A percentile compares a stretch with the other conserved stretches of the same genome.
Conservation (phyloP, 1,140 invertebrate genomes). For the Belonocnema kinseyi region DNA sequence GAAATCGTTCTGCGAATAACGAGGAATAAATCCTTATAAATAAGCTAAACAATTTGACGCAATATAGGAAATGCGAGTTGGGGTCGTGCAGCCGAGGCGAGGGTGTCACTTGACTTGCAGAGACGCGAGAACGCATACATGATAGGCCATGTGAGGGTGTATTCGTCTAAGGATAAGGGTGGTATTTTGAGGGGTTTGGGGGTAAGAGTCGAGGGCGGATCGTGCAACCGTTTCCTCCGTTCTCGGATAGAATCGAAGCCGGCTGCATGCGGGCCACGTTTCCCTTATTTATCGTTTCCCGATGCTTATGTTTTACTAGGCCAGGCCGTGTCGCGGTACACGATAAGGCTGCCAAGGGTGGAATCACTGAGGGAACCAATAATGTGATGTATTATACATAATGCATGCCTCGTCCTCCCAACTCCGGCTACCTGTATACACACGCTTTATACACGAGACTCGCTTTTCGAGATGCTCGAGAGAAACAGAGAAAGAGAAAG, state of each 20-base stretch:
- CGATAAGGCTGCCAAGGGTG: conserved; percentile 72
- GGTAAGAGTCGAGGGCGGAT: conserved; percentile 13
- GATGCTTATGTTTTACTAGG: conserved; percentile 76
- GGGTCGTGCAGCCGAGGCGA: conserved; percentile 38
- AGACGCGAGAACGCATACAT: conserved; percentile 58
- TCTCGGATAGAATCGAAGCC: conserved; percentile 39
- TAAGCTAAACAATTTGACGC: conserved; percentile 69
- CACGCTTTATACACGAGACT: conserved; percentile 46
- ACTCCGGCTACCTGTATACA: conserved; percentile 58
- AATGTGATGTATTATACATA: conserved; percentile 77
- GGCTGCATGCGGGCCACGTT: conserved; percentile 72
- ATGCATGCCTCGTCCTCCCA: conserved; percentile 69
- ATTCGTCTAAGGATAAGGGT: conserved; percentile 34
- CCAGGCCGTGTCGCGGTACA: conserved; percentile 64
- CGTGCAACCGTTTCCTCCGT: conserved; percentile 31
- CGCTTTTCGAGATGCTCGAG: conserved; percentile 35
- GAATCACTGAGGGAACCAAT: conserved; percentile 76
- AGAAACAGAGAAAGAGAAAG: conserved; percentile 33
- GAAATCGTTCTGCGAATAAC: conserved; percentile 37
- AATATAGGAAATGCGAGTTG: conserved; percentile 57
- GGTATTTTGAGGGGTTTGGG: conserved; percentile 5
- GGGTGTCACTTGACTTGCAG: conserved; percentile 50
- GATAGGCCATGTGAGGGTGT: conserved; percentile 56
- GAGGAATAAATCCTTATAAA: conserved; percentile 59
- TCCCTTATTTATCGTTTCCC: conserved; percentile 76